Conservation (phyloP, 2,113 vertebrate species). For the Phoenicopterus ruber region DNA sequence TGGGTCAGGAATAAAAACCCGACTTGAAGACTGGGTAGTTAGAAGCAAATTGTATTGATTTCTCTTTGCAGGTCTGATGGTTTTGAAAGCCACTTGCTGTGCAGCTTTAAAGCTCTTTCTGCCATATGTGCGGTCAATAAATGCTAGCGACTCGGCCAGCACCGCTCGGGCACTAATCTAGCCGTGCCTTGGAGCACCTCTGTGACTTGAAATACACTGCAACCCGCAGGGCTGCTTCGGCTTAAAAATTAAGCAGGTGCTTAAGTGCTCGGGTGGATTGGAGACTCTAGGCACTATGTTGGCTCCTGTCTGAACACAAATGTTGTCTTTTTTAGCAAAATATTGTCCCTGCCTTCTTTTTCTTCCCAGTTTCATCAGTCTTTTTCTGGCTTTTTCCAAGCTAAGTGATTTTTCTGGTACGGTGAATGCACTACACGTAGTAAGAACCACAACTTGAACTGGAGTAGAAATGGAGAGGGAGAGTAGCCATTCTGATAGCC, state of each 20-base stretch:
- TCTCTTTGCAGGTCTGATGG: neutral
- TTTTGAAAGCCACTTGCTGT: conserved; percentile 50
- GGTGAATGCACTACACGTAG: accelerated
- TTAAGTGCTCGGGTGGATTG: neutral
- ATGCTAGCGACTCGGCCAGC: neutral
- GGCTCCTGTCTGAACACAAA: neutral
- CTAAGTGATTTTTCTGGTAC: neutral
- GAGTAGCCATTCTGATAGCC: neutral
- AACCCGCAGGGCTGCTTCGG: neutral
- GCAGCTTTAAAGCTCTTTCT: conserved; percentile 38
- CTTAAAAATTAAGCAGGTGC: conserved; percentile 31
- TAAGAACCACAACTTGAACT: neutral
- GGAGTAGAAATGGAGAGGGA: neutral
- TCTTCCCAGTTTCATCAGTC: neutral
- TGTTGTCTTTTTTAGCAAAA: neutral
- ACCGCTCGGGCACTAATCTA: neutral
- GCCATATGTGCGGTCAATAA: conserved; percentile 27
- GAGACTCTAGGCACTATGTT: accelerated
- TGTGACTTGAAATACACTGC: neutral
- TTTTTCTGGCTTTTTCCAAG: neutral
- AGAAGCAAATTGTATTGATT: conserved; percentile 57
- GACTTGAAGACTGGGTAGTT: neutral
- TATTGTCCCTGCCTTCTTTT: neutral
- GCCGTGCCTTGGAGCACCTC: neutral
- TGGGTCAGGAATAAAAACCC: neutral